phyloP scores from a whole-genome alignment of 1,140 invertebrate species.

The Euglossa dilemma region DNA sequence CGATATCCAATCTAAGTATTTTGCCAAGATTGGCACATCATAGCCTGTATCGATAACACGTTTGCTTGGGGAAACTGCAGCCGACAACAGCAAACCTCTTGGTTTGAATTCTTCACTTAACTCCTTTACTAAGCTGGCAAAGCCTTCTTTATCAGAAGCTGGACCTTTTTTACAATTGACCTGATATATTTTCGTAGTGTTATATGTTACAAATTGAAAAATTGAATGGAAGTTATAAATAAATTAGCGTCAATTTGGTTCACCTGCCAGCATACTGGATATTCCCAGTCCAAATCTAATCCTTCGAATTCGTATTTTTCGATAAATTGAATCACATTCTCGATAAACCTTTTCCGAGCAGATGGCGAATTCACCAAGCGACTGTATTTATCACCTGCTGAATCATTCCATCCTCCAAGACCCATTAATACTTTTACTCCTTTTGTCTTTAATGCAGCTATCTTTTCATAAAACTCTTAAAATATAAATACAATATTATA shows the following conservation, averaged over 20 bases:
- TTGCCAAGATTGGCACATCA: constrained; percentile 83
- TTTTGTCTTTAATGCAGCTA: constrained; percentile 82
- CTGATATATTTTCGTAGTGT: constrained; percentile 63
- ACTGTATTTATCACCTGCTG: constrained; percentile 85
- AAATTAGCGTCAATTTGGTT: background rate
- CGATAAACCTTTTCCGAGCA: constrained; percentile 82
- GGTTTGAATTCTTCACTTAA: constrained; percentile 87
- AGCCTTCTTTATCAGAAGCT: constrained; percentile 89
- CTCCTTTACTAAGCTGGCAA: constrained; percentile 88
- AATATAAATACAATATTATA: background rate
- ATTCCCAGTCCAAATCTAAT: constrained; percentile 87
- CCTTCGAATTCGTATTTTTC: constrained; percentile 85
- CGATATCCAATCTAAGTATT: constrained; percentile 89
- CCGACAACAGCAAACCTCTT: constrained; percentile 88
- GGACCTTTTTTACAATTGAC: constrained; percentile 91
- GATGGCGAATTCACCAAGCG: constrained; percentile 82
- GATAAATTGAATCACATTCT: constrained; percentile 83
- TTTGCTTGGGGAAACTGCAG: constrained; percentile 93
- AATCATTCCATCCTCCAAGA: constrained; percentile 87
- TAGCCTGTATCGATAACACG: constrained; percentile 90
- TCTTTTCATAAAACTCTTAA: constrained; percentile 84
- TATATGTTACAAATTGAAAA: constrained; percentile 1
- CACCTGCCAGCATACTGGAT: constrained; percentile 86
- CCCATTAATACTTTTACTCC: constrained; percentile 85
- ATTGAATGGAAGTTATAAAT: background rate